Conservation (phyloP, 2,888 invertebrate genomes). For the Adelphocoris suturalis region DNA sequence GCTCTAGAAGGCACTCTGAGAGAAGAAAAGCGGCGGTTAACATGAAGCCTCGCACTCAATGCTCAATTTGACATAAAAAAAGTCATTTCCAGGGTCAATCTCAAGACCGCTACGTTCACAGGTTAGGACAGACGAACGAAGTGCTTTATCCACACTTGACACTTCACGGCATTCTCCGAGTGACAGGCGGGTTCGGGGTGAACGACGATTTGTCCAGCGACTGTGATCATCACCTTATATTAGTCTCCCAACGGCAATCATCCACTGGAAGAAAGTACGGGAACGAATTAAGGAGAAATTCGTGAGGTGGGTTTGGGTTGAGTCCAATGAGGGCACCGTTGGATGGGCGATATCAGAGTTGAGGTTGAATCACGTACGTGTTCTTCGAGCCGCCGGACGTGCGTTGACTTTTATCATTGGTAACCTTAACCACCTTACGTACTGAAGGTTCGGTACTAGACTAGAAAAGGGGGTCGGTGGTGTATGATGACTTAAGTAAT, state of each 20-base stretch:
- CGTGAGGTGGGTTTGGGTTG: conserved; percentile 6
- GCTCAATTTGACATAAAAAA: too few species aligned
- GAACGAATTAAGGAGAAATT: conserved; percentile 30
- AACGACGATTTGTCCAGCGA: neutral
- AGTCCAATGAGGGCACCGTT: conserved; percentile 16
- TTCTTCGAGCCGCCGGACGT: neutral
- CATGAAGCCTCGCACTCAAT: too few species aligned
- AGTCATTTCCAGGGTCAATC: too few species aligned
- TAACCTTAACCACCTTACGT: neutral
- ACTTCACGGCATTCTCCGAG: neutral
- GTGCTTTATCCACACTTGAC: too few species aligned
- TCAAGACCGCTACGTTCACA: too few species aligned
- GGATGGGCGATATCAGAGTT: neutral
- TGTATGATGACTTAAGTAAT: too few species aligned
- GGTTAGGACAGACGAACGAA: too few species aligned
- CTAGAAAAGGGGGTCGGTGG: too few species aligned
- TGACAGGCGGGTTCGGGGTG: neutral
- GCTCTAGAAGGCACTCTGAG: too few species aligned
- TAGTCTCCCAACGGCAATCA: conserved; percentile 4
- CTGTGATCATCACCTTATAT: neutral
- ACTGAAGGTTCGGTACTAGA: too few species aligned
- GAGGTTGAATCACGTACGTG: neutral
- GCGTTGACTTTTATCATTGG: neutral
- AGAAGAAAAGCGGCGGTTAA: too few species aligned
- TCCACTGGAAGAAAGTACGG: conserved; percentile 1